Evolutionary conservation across 2,113 vertebrate species (phyloP), one percentile per base, ranked within the genome.

Genomic region (Chloropsis cyanopogon): DNA sequence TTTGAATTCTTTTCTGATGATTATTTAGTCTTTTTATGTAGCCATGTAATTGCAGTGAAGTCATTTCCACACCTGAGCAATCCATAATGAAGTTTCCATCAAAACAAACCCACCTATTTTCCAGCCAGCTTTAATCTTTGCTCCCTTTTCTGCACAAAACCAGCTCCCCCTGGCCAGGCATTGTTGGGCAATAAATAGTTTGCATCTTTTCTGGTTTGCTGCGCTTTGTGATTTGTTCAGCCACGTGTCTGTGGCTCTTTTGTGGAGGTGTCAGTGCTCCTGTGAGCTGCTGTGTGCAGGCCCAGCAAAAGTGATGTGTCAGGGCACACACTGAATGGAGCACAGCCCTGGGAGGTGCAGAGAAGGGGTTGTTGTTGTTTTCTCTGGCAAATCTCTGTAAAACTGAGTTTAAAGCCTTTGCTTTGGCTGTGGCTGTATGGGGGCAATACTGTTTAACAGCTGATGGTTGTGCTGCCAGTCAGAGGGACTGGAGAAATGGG

Each of bases 41-140:
- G 47, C 87, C 29, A 2, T 71, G 9, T 91, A 77, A 93, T 78
- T 93, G 72, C 84, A 81, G 19, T 90, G 79, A 92, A 91, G 44
- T 93, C 24, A 93, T 80, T 94, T 86, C 91, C 88, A 92, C 71
- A 84, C 82, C 89, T 96, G 91, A 94, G 69, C 85, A 28, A 66
- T 82, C 49, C 21, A 10, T 21, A 17, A 37, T 37, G 37, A 86
- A 88, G 46, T 92, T 96, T 95, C 94, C 97, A 94, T 88, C 95
- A 91, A 96, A 97, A 97, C 95, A 97, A 89, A 83, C 46, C 57
- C 88, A 79, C 70, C 16, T 59, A 65, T 93, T 96, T 97, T 96
- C 93, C 94, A 94, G 29, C 31, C 73, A 60, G 70, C 86, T 81
- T 71, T 94, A 11, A 84, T 94, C 86, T 93, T 41, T 49, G 63